Conservation (phyloP, 2,113 vertebrate species). For the Semicossyphus pulcher region DNA sequence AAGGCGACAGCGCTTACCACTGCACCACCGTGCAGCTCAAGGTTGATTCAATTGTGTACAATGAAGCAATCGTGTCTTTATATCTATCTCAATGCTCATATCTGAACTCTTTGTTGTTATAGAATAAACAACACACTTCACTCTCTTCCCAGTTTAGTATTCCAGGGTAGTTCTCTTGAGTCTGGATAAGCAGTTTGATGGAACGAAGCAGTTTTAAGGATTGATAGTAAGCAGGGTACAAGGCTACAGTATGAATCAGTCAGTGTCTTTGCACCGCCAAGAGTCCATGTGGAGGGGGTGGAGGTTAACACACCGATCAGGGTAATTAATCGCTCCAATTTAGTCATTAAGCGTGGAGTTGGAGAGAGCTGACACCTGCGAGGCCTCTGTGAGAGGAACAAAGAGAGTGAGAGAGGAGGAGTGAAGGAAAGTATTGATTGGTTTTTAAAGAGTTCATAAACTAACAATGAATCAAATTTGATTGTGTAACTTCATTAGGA, state of each 20-base stretch:
- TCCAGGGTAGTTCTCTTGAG: conserved; percentile 7
- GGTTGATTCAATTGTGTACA: no score
- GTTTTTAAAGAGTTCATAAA: conserved; percentile 6
- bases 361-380: conserved; percentile 60
- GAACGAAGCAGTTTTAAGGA: conserved; percentile 7
- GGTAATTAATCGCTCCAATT: conserved; percentile 74
- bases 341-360: conserved; percentile 70
- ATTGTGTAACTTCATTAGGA: conserved; percentile 9
- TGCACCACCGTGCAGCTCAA: no score
- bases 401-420: conserved; percentile 10
- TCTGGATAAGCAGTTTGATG: background rate
- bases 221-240: conserved; percentile 11
- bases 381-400: conserved; percentile 41
- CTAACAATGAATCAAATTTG: conserved; percentile 16
- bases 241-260: conserved; percentile 44
- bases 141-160: background rate
- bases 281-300: conserved; percentile 71
- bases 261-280: conserved; percentile 43
- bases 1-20: no score
- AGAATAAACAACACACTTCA: background rate
- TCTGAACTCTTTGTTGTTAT: background rate
- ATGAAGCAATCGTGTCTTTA: no score
- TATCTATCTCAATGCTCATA: background rate
- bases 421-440: background rate
- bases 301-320: conserved; percentile 73